A percentile compares a stretch with the other conserved stretches of the same genome.
phyloP scores from a whole-genome alignment of 2,888 invertebrate species.

The Julus scanicus region DNA sequence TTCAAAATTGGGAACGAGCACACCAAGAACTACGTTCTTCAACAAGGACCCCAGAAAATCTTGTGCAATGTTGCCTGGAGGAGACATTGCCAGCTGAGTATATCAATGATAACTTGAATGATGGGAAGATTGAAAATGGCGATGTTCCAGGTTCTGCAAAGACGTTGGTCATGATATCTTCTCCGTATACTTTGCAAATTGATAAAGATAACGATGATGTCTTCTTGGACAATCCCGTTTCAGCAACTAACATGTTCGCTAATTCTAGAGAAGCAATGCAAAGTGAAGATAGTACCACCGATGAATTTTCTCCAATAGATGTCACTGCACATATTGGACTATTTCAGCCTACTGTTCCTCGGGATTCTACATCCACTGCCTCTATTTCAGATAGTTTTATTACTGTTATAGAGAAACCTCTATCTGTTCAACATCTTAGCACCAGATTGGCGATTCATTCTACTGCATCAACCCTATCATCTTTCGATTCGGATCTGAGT shows the following conservation, averaged over 20 bases:
- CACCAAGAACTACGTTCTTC: neutral
- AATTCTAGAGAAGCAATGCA: neutral
- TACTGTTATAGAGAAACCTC: conserved; percentile 49
- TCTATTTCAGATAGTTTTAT: conserved; percentile 52
- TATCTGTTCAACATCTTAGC: neutral
- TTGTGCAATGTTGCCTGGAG: neutral
- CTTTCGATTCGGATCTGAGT: conserved; percentile 53
- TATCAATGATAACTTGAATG: neutral
- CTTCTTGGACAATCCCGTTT: conserved; percentile 44
- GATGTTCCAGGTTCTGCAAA: conserved; percentile 26
- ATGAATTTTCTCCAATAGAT: conserved; percentile 51
- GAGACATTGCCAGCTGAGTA: neutral
- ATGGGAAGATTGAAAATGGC: neutral
- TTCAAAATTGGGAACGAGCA: conserved; percentile 19
- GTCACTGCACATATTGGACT: neutral
- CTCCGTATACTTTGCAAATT: neutral
- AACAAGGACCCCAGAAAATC: neutral
- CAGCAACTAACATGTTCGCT: conserved; percentile 43
- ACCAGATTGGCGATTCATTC: conserved; percentile 51
- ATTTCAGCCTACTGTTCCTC: neutral
- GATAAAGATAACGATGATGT: conserved; percentile 52
- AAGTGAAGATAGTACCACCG: conserved; percentile 46
- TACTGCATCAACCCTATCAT: conserved; percentile 52
- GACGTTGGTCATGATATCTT: conserved; percentile 3
- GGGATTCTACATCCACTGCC: conserved; percentile 52